Base-by-base conservation (phyloP, 1,140 invertebrate genomes). In the Drosophila athabasca region DNA sequence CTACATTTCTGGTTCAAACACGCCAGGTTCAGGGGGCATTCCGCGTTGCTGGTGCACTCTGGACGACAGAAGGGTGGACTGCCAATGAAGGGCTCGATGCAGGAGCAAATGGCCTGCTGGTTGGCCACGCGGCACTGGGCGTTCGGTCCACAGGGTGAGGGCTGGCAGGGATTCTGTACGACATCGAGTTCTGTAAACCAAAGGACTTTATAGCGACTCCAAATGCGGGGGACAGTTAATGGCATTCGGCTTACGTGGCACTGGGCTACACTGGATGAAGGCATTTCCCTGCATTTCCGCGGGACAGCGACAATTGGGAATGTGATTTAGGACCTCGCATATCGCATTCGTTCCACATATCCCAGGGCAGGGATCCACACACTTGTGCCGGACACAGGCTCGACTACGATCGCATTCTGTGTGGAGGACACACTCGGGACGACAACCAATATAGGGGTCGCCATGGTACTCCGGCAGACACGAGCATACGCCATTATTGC, bases 391-490 rank as follows among this genome's bases (percentile, higher is more conserved):
- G 57, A 94, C 94, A 90, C 96, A 97, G 5, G 96, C 94, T 82
- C 94, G 95, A 55, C 94, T 93, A 53, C 94, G 93, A 2, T 95
- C 92, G 91, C 96, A 97, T 68, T 97, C 96, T 2, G 95, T 94
- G 90, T 96, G 97, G 76, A 96, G 94, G 0, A 96, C 95, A 91
- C 96, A 97, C 92, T 97, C 96, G 6, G 96, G 96, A 75, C 96
- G 92, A 91, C 97, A 97, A 7, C 93, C 94, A 61, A 91, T 84
- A 61, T 95, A 95, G 3, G 95, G 94, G 90, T 94, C 93, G 17
- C 94, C 95, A 48, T 94, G 92, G 80, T 95, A 96, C 53, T 94
- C 94, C 19, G 92, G 90, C n/a, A 90, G 59, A 13, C 91, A 91
- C 6, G 61, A 71, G 54, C 91, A 91, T 22, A 87, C 68, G 9